These are phyloP conservation scores for Lophotis ruficrista DNA, from an alignment of 2,113 vertebrate species.

Conservation along the genomic window DNA sequence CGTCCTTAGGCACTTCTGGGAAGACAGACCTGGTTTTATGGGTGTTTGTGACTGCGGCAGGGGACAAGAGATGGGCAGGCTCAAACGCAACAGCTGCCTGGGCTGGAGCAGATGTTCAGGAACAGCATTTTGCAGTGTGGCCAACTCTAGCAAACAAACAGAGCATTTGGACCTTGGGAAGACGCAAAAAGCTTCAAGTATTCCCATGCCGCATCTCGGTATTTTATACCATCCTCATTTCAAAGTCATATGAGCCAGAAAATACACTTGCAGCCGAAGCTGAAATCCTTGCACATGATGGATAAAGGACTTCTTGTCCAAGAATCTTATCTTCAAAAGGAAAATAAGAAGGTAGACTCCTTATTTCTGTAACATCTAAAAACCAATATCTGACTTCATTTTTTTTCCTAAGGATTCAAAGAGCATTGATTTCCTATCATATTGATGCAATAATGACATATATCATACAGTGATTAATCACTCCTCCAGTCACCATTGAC, in stretches of 20 bases:
- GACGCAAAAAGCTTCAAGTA: not conserved
- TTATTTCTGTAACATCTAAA: not conserved
- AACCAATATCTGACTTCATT: not conserved
- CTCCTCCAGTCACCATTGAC: not conserved
- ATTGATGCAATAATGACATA: not conserved
- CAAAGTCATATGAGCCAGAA: not conserved
- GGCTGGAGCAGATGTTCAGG: not conserved
- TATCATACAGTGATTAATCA: not conserved
- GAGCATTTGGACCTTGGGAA: not conserved
- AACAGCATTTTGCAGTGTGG: not conserved
- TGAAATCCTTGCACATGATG: rapidly evolving
- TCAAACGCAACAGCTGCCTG: not conserved
- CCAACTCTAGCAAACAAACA: not conserved
- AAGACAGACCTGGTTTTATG: not conserved
- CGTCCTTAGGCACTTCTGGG: not conserved
- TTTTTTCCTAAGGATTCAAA: not conserved
- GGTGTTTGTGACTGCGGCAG: not conserved
- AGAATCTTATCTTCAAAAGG: not conserved
- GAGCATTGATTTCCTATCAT: not conserved
- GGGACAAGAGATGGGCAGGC: not conserved
- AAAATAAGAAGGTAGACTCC: not conserved
- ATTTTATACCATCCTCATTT: not conserved
- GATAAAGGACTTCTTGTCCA: not conserved
- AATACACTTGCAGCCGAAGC: not conserved
- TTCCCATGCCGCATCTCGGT: rapidly evolving